Evolutionary conservation across 1,140 invertebrate genomes (phyloP), one percentile per base, ranked within the genome.

Genomic region (Tyrophagus putrescentiae): DNA sequence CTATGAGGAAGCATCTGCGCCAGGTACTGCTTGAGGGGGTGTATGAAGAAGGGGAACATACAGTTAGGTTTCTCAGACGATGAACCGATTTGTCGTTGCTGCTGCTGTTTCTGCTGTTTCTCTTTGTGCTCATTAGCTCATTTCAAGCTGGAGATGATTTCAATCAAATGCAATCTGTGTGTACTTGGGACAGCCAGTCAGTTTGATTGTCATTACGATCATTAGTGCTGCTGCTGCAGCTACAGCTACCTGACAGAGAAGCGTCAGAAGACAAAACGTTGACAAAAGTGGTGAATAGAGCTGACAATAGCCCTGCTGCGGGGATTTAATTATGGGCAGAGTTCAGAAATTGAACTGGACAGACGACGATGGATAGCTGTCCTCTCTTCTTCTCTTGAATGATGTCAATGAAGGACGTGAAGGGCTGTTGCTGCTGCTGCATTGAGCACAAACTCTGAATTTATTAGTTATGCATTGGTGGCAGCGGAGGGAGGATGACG

Each of bases 391-490:
- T n/a, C n/a, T n/a, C n/a, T n/a, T n/a, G n/a, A n/a, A n/a, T 21
- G 21, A 48, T 48, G 45, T 18, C 45, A 48, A 6, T 48, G 18
- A 21, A 48, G 13, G 45, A 13, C 45, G 23, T 29, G 18, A 21
- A 48, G 13, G 18, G 7, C 7, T 13, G 7, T 48, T 7, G 45
- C n/a, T n/a, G n/a, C n/a, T n/a, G n/a, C n/a, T n/a, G n/a, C n/a
- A n/a, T n/a, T 48, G 45, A 18, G 7, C 45, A 48, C 45, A 25
- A 13, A 21, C 13, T 39, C 45, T n/a, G 45, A 48, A 48, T 48
- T 48, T 48, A 48, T 48, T 48, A 48, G 45, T 48, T 48, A 48
- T 48, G 45, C 45, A 48, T 48, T 48, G 45, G 45, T 48, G 45
- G 31, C 45, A 48, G 7, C 6, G 45, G 31, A 25, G 31, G 31